phyloP scores from a whole-genome alignment of 2,113 vertebrate species.

The Neolamprologus modestus region DNA sequence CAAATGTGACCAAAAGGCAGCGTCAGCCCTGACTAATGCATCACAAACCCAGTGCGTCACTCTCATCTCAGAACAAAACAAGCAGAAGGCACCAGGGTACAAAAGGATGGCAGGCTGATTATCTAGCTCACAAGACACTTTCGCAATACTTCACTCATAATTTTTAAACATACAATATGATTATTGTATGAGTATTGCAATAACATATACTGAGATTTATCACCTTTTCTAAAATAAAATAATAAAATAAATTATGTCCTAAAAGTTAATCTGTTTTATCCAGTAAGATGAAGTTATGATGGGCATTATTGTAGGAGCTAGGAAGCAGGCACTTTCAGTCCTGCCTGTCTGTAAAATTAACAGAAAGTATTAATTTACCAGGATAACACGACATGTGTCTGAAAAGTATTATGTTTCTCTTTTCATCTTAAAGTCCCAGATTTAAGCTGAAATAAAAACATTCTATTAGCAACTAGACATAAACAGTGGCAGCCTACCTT shows the following conservation, averaged over 20 bases:
- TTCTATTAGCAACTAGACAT: not conserved
- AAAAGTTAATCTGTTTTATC: not conserved
- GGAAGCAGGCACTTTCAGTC: not conserved
- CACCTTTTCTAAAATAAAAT: not conserved
- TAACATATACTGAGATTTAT: not conserved
- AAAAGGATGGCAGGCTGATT: not conserved
- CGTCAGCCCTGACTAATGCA: not conserved
- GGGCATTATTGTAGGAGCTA: not conserved
- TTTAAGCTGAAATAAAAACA: not conserved
- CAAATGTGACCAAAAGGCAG: not conserved
- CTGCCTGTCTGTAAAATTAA: not conserved
- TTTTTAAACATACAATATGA: not conserved
- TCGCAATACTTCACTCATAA: not conserved
- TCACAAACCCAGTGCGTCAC: not conserved
- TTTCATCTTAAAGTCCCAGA: not conserved
- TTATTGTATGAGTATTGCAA: not conserved
- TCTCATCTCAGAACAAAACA: not conserved
- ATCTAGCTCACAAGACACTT: not conserved
- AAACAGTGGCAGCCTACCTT: not conserved
- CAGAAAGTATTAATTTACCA: not conserved
- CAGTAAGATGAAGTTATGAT: not conserved
- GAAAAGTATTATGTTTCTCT: not conserved
- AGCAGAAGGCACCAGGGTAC: not conserved
- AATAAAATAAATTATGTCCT: not conserved
- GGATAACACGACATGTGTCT: not conserved